Conservation (phyloP, 1,140 invertebrate species). For the Dendrolimus punctatus region DNA sequence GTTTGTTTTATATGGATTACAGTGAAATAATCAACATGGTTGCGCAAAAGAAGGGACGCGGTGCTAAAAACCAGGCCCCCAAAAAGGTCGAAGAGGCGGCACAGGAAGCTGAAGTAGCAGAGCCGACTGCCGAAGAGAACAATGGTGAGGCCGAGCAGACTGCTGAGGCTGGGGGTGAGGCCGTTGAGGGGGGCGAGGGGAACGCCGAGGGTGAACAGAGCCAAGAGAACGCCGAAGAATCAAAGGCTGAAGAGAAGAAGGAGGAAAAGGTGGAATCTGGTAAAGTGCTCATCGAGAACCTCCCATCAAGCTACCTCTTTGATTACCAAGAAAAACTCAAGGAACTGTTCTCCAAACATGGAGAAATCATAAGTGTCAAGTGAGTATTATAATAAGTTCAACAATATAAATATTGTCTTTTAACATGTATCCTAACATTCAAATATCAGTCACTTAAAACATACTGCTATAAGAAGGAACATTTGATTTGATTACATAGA, state of each 20-base stretch:
- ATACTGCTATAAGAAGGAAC: conserved; percentile 8
- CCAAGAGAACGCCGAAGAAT: conserved; percentile 28
- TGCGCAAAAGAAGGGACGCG: conserved; percentile 58
- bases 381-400: conserved; percentile 29
- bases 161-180: conserved; percentile 20
- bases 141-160: conserved; percentile 42
- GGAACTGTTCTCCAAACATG: conserved; percentile 62
- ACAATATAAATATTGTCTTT: conserved; percentile 14
- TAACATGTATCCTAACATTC: conserved; percentile 57
- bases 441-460: conserved; percentile 58
- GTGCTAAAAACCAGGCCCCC: conserved; percentile 46
- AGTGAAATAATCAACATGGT: conserved; percentile 43
- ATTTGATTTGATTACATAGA: conserved; percentile 7
- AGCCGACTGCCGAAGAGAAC: conserved; percentile 29
- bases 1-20: conserved; percentile 16
- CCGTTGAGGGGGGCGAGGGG: conserved; percentile 9
- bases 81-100: conserved; percentile 13
- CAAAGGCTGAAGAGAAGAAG: conserved; percentile 41
- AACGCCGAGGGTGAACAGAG: conserved; percentile 25
- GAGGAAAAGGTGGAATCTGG: conserved; percentile 61
- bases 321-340: conserved; percentile 66
- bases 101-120: no score
- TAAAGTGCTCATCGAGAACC: conserved; percentile 65
- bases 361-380: conserved; percentile 59
- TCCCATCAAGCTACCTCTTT: conserved; percentile 62